A percentile compares a stretch with the other conserved stretches of the same genome.
Evolutionary conservation across 2,113 vertebrate genomes (phyloP).

Genomic region (Ceyx margarethae): DNA sequence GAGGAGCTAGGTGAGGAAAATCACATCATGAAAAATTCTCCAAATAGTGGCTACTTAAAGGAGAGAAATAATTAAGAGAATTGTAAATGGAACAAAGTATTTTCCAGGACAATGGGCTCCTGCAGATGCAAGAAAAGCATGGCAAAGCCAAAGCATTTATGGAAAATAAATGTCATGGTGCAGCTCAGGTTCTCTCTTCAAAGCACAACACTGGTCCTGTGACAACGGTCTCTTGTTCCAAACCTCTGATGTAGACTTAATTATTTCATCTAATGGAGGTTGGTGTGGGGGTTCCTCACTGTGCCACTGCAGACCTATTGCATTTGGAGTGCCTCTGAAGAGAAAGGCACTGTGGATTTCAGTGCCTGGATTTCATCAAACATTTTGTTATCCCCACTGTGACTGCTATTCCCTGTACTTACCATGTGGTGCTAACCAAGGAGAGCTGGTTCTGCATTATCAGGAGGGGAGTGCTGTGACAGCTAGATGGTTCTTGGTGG

Average conservation of each 20-base stretch:
- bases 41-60: constrained; percentile 56
- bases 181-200: constrained; percentile 59
- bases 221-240: constrained; percentile 41
- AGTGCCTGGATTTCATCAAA: constrained; percentile 40
- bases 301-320: neutral
- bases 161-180: constrained; percentile 65
- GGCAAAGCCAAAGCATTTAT: constrained; percentile 51
- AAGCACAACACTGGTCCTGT: constrained; percentile 33
- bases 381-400: neutral
- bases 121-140: constrained; percentile 61
- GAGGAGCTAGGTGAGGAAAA: constrained; percentile 11
- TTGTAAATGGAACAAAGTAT: constrained; percentile 66
- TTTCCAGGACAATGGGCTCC: constrained; percentile 65
- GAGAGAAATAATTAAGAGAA: constrained; percentile 74
- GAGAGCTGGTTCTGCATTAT: neutral
- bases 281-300: neutral
- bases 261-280: constrained; percentile 43
- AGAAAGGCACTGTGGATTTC: constrained; percentile 21
- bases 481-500: constrained; percentile 3
- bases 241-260: constrained; percentile 55
- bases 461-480: neutral
- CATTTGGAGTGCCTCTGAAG: constrained; percentile 18
- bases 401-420: constrained; percentile 32
- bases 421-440: neutral
- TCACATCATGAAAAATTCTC: constrained; percentile 47